Evolutionary conservation across 2,113 vertebrate genomes (phyloP).

Genomic region (Cynocephalus volans): DNA sequence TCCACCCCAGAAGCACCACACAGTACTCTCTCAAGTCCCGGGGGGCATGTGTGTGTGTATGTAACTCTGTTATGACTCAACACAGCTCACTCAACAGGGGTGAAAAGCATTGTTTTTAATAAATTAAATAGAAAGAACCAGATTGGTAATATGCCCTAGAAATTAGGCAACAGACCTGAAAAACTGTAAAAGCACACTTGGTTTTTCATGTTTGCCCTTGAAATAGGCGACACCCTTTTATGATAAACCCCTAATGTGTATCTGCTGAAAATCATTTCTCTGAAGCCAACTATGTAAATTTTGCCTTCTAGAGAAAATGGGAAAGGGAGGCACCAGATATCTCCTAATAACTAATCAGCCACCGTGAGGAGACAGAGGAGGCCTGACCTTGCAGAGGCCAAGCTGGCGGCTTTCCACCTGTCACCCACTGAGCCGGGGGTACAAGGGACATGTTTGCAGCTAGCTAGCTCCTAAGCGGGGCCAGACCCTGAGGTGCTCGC

Average conservation of each 20-base stretch:
- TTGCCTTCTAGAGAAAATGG: slow-evolving; percentile 20
- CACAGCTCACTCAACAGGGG: not conserved
- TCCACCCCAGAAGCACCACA: not conserved
- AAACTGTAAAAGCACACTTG: slow-evolving; percentile 62
- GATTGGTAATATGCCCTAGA: not conserved
- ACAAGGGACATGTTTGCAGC: not conserved
- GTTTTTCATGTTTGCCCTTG: slow-evolving; percentile 7
- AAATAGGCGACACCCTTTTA: slow-evolving; percentile 45
- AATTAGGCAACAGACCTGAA: slow-evolving; percentile 76
- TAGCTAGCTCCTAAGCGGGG: not conserved
- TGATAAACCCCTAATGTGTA: not conserved
- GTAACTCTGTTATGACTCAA: slow-evolving; percentile 56
- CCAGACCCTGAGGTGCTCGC: not conserved
- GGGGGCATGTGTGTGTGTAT: not conserved
- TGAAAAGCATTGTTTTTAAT: slow-evolving; percentile 67
- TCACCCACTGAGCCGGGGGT: not conserved
- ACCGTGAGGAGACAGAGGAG: not conserved
- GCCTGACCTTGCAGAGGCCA: not conserved
- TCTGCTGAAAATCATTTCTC: slow-evolving; percentile 51
- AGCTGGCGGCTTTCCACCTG: not conserved
- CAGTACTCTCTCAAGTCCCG: not conserved
- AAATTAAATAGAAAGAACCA: slow-evolving; percentile 56
- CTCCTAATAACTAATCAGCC: not conserved
- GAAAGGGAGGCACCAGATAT: not conserved
- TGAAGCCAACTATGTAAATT: slow-evolving; percentile 24